phyloP scores from a whole-genome alignment of 53 echinoderm and acorn worm genomes.

The Crossaster papposus region DNA sequence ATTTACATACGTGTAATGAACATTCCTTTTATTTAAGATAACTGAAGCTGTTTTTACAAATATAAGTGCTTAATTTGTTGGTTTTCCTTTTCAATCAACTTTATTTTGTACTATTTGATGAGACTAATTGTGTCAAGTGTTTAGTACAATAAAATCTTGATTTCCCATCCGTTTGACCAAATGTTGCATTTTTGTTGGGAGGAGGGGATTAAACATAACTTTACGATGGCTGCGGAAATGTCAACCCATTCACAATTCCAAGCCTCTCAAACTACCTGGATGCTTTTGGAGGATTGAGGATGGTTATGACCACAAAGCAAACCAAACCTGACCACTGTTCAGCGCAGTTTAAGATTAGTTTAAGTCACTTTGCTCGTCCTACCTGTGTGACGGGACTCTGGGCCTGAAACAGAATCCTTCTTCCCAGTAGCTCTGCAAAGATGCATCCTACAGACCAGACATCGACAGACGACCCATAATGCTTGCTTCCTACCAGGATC shows the following conservation, averaged over 20 bases:
- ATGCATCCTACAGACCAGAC: conserved; percentile 99
- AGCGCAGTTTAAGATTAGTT: not conserved
- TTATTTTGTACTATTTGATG: no score
- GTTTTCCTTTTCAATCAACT: no score
- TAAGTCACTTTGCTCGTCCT: conserved; percentile 7
- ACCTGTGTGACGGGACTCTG: conserved; percentile 99
- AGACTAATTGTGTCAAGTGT: no score
- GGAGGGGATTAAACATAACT: not conserved
- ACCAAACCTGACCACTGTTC: no score
- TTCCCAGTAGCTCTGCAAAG: conserved; percentile 95
- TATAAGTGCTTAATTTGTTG: no score
- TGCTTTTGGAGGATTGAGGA: no score
- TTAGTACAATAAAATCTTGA: not conserved
- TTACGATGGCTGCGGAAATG: not conserved
- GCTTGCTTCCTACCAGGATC: conserved; percentile 97
- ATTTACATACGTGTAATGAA: no score
- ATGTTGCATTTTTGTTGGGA: not conserved
- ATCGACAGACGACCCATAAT: conserved; percentile 95
- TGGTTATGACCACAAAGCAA: no score
- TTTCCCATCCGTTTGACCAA: not conserved
- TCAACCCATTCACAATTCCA: not conserved
- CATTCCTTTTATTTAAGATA: no score
- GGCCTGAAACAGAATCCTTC: conserved; percentile 98
- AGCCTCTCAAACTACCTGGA: no score
- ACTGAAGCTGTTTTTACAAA: no score